Conservation (phyloP, 2,888 invertebrate genomes). For the Thumatha senex region DNA sequence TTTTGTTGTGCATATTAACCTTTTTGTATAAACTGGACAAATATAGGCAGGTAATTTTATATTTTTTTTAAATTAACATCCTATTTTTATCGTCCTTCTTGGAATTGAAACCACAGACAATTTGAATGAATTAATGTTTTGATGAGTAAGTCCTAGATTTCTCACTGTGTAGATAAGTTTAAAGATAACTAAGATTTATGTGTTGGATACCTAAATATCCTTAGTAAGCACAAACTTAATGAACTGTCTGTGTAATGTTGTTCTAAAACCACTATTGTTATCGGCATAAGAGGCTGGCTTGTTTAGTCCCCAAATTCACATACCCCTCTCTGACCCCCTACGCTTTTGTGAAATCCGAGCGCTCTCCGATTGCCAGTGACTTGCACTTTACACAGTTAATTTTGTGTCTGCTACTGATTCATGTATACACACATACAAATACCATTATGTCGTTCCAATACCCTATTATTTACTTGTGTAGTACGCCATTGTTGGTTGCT, state of each 20-base stretch:
- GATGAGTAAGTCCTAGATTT: constrained; percentile 8
- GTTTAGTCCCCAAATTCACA: constrained; percentile 54
- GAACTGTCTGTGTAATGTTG: constrained; percentile 47
- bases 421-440: constrained; percentile 3
- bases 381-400: constrained; percentile 75
- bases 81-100: neutral
- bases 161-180: constrained; percentile 21
- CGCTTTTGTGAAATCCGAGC: constrained; percentile 72
- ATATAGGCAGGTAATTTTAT: neutral
- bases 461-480: constrained; percentile 29
- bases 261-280: constrained; percentile 59
- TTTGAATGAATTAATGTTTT: neutral
- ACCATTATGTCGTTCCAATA: neutral
- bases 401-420: constrained; percentile 52
- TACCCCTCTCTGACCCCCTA: constrained; percentile 47
- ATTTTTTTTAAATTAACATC: too few relatives aligned
- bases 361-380: constrained; percentile 73
- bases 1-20: too few relatives aligned
- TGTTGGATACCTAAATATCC: constrained; percentile 28
- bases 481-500: constrained; percentile 33
- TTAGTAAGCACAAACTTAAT: constrained; percentile 43
- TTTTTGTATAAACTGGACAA: neutral
- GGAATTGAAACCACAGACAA: constrained; percentile 3
- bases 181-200: constrained; percentile 4
- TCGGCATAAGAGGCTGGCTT: constrained; percentile 47